Evolutionary conservation across 2,888 invertebrate species (phyloP), one percentile per base, ranked within the genome.

Genomic region (Belgica antarctica): DNA sequence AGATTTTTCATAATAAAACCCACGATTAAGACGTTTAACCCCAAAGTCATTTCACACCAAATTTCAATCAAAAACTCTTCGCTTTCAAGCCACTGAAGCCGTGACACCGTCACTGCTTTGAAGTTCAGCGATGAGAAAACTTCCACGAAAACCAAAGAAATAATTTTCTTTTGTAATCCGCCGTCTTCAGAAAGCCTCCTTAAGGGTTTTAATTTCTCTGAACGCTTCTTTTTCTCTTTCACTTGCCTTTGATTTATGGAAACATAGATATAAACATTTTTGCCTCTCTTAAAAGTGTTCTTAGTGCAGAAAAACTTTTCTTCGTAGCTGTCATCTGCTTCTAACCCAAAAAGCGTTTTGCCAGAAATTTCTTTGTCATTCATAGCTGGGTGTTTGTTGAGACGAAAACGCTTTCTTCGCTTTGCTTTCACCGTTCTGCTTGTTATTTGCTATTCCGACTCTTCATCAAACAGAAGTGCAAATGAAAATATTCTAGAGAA

Each of bases 401-500:
- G 41, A 52, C 22, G 52, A 52, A 52, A 52, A 52, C 59, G 27
- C 59, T 27, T 59, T 59, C 22, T n/a, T n/a, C n/a, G n/a, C n/a
- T n/a, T n/a, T n/a, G n/a, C n/a, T n/a, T n/a, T n/a, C n/a, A n/a
- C 59, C 59, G 25, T 27, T 59, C 25, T n/a, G 27, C 12, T 27
- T 15, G 4, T n/a, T 59, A 27, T 27, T 59, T 59, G 27, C 27
- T 25, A 59, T 59, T 59, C 59, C 59, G 25, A n/a, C 59, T 27
- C 59, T 59, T 59, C 59, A 59, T 59, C 59, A 59, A 65, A 17
- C 15, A 46, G 46, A 65, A 65, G 65, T 65, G 65, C 28, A 47
- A 65, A 65, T 65, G 68, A 57, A 57, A 68, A 47, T 68, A 47
- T 57, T 68, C n/a, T 57, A 27, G 41, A 47, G 25, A 68, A 34